Conservation (phyloP, 2,797 vertebrate species). For the Hafferia zeledoni region DNA sequence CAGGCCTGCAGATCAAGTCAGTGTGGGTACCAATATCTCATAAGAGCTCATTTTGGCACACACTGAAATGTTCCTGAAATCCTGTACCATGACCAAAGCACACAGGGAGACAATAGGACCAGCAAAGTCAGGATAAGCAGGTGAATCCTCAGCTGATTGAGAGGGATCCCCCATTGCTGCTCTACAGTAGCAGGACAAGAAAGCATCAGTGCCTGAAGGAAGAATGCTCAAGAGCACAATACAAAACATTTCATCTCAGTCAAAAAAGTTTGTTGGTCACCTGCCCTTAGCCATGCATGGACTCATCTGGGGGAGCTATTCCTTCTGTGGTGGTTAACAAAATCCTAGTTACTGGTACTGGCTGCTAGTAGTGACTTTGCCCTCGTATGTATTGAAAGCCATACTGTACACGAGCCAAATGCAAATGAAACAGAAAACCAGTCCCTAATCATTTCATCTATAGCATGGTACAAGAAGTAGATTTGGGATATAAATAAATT, state of each 20-base stretch:
- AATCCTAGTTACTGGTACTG: neutral
- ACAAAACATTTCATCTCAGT: neutral
- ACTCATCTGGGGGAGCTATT: neutral
- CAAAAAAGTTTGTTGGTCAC: neutral
- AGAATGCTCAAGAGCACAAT: neutral
- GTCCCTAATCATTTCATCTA: neutral
- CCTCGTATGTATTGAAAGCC: rapidly evolving
- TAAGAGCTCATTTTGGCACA: neutral
- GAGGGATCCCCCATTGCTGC: rapidly evolving
- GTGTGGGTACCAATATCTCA: rapidly evolving
- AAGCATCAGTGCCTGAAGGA: rapidly evolving
- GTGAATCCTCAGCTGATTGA: neutral
- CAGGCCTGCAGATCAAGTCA: neutral
- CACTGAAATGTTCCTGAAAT: rapidly evolving
- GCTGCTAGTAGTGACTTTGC: neutral
- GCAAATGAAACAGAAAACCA: neutral
- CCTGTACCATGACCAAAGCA: neutral
- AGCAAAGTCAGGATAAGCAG: neutral
- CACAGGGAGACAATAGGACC: rapidly evolving
- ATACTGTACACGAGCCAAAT: neutral
- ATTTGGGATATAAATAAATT: neutral
- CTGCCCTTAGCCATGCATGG: neutral
- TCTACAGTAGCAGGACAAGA: neutral
- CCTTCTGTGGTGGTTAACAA: rapidly evolving
- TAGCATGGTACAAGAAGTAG: neutral